phyloP scores from a whole-genome alignment of 2,797 vertebrate species.

The Uromys caudimaculatus region DNA sequence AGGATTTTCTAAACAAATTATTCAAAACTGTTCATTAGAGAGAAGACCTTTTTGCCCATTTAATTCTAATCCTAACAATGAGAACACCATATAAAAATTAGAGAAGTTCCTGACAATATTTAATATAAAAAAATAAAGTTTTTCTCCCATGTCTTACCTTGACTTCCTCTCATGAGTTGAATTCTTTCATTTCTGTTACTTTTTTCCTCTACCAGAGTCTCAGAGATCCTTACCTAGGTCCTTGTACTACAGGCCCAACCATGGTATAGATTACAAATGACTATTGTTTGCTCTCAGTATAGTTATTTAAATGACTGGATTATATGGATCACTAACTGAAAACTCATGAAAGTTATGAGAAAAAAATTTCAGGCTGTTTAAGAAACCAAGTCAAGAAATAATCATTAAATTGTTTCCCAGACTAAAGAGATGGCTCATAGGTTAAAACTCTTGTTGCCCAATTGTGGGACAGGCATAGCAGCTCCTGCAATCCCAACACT shows the following conservation, averaged over 20 bases:
- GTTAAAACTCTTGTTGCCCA: neutral
- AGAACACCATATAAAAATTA: neutral
- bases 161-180: neutral
- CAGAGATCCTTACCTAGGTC: neutral
- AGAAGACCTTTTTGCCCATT: slow-evolving; percentile 23
- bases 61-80: neutral
- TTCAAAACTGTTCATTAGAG: slow-evolving; percentile 54
- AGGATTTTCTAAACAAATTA: neutral
- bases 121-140: neutral
- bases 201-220: neutral
- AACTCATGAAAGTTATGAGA: neutral
- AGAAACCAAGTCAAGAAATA: neutral
- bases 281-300: slow-evolving; percentile 5
- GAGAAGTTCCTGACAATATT: neutral
- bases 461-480: neutral
- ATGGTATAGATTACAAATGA: neutral
- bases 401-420: neutral
- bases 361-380: neutral
- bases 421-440: neutral
- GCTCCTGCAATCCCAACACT: neutral
- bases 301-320: slow-evolving; percentile 1
- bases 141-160: neutral
- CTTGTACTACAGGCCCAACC: neutral
- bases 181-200: neutral
- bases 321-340: slow-evolving; percentile 7